phyloP scores from a whole-genome alignment of 92 coral and sea anemone species.

The Phenganax subtilis region DNA sequence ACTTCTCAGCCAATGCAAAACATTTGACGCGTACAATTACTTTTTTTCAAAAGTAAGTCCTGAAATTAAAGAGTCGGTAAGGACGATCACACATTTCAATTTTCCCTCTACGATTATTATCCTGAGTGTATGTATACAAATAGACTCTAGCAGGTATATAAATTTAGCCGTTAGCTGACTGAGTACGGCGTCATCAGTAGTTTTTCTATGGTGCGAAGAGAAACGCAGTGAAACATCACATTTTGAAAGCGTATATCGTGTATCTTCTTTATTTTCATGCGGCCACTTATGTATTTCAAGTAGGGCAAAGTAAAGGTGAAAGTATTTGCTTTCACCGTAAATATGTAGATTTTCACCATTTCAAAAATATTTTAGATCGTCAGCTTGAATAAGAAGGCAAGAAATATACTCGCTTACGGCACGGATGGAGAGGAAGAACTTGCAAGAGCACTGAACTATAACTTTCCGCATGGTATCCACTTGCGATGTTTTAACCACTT shows the following conservation, averaged over 20 bases:
- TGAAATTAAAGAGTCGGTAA: too few relatives aligned
- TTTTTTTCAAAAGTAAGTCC: conserved; percentile 39
- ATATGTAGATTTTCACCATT: not conserved
- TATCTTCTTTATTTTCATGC: too few relatives aligned
- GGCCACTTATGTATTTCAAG: too few relatives aligned
- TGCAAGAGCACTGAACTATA: conserved; percentile 40
- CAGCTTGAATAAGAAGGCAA: conserved; percentile 38
- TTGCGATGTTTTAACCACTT: conserved; percentile 51
- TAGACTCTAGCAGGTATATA: too few relatives aligned
- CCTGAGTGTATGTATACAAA: too few relatives aligned
- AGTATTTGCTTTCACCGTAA: not conserved
- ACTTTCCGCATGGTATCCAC: conserved; percentile 56
- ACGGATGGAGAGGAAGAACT: conserved; percentile 61
- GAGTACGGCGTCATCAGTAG: too few relatives aligned
- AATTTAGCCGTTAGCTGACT: too few relatives aligned
- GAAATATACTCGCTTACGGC: conserved; percentile 51
- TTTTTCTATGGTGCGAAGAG: too few relatives aligned
- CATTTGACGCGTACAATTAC: conserved; percentile 49
- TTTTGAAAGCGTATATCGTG: too few relatives aligned
- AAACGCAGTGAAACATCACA: too few relatives aligned
- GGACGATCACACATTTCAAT: not conserved
- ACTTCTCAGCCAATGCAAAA: conserved; percentile 48
- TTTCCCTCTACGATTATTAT: not conserved
- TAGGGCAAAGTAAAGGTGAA: too few relatives aligned
- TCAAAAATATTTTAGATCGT: conserved; percentile 3